A percentile compares a stretch with the other conserved stretches of the same genome.
phyloP scores from a whole-genome alignment of 2,797 vertebrate genomes.

The Iguana delicatissima region DNA sequence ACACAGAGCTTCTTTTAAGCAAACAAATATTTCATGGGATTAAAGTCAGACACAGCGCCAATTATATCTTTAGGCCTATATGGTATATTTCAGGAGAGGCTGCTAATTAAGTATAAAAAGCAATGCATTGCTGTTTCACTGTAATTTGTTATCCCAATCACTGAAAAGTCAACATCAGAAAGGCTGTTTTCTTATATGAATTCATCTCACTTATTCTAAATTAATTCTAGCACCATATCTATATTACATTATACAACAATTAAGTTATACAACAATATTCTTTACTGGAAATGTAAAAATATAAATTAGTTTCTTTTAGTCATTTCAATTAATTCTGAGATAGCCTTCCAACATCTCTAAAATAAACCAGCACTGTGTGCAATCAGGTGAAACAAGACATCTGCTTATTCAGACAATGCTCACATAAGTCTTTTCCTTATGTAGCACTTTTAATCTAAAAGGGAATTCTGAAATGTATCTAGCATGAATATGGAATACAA shows the following conservation, averaged over 20 bases:
- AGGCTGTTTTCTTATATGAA: constrained; percentile 45
- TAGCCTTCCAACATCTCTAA: constrained; percentile 48
- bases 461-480: constrained; percentile 43
- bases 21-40: constrained; percentile 49
- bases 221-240: constrained; percentile 43
- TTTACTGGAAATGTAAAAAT: constrained; percentile 55
- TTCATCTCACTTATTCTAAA: constrained; percentile 47
- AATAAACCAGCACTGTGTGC: constrained; percentile 53
- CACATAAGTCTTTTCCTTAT: constrained; percentile 48
- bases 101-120: constrained; percentile 56
- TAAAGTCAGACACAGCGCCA: constrained; percentile 12
- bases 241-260: constrained; percentile 56
- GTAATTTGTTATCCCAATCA: constrained; percentile 61
- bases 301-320: constrained; percentile 60
- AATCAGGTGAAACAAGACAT: constrained; percentile 41
- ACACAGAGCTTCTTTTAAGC: constrained; percentile 23
- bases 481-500: constrained; percentile 39
- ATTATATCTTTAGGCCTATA: constrained; percentile 18
- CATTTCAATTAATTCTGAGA: constrained; percentile 62
- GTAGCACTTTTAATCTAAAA: constrained; percentile 52
- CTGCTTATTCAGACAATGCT: constrained; percentile 50
- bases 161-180: constrained; percentile 36
- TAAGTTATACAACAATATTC: constrained; percentile 41
- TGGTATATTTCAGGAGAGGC: constrained; percentile 47
- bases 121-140: constrained; percentile 54